A percentile compares a stretch with the other conserved stretches of the same genome.
phyloP scores from a whole-genome alignment of 2,797 vertebrate species.

The Taenioides sp. region DNA sequence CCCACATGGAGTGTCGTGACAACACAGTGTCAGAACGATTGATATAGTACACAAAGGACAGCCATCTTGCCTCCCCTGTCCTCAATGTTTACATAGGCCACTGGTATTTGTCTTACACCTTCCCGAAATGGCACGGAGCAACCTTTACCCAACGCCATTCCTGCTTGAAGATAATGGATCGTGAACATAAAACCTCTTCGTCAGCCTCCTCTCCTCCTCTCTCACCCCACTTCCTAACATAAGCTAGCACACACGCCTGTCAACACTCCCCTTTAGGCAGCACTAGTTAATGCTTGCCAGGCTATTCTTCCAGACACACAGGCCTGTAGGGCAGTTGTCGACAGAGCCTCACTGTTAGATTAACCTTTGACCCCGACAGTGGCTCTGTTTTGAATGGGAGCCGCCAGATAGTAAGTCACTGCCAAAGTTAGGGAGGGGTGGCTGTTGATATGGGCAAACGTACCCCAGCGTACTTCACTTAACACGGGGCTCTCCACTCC shows the following conservation, averaged over 20 bases:
- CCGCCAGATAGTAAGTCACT: conserved; percentile 69
- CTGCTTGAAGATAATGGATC: conserved; percentile 71
- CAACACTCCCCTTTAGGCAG: conserved; percentile 61
- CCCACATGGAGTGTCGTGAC: conserved; percentile 16
- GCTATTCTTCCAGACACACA: conserved; percentile 75
- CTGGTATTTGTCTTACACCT: conserved; percentile 72
- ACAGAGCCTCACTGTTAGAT: conserved; percentile 69
- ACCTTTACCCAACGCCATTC: conserved; percentile 65
- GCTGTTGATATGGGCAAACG: conserved; percentile 72
- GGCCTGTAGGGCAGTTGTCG: conserved; percentile 51
- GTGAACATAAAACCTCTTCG: conserved; percentile 58
- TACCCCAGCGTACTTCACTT: conserved; percentile 58
- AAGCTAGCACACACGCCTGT: conserved; percentile 59
- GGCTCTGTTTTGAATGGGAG: conserved; percentile 72
- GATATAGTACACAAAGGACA: conserved; percentile 53
- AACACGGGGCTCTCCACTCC: conserved; percentile 61
- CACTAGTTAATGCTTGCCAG: conserved; percentile 69
- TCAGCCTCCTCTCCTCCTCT: conserved; percentile 21
- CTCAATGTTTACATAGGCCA: conserved; percentile 62
- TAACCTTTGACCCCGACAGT: conserved; percentile 72
- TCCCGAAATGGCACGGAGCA: conserved; percentile 62
- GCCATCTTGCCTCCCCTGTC: conserved; percentile 38
- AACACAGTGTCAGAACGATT: conserved; percentile 42
- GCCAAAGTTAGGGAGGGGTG: conserved; percentile 69
- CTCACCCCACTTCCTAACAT: conserved; percentile 43